phyloP scores from a whole-genome alignment of 2,113 vertebrate genomes.

The Trematocara variabile region DNA sequence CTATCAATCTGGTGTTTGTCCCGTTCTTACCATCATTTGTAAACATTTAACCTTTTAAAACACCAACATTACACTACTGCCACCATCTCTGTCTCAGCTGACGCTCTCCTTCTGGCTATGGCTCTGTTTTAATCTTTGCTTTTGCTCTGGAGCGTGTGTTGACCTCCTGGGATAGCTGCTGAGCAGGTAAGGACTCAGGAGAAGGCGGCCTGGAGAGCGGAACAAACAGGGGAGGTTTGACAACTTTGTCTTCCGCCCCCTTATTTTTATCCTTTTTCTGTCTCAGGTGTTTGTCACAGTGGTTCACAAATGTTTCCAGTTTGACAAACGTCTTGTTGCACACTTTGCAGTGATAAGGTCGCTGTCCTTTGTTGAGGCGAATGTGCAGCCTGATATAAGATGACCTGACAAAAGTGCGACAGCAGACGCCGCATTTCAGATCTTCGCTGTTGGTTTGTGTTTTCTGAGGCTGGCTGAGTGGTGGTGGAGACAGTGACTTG shows the following conservation, averaged over 20 bases:
- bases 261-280: slow-evolving; percentile 42
- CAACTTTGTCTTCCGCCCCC: slow-evolving; percentile 17
- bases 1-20: neutral
- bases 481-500: neutral
- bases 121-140: slow-evolving; percentile 53
- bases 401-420: slow-evolving; percentile 52
- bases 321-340: slow-evolving; percentile 68
- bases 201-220: slow-evolving; percentile 18
- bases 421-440: slow-evolving; percentile 71
- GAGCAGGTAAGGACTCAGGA: neutral
- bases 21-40: neutral
- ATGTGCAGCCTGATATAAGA: slow-evolving; percentile 64
- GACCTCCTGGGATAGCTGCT: slow-evolving; percentile 50
- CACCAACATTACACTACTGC: neutral
- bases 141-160: slow-evolving; percentile 71
- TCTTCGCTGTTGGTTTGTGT: slow-evolving; percentile 17
- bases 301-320: slow-evolving; percentile 67
- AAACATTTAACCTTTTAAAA: neutral
- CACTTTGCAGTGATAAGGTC: slow-evolving; percentile 70
- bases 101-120: neutral
- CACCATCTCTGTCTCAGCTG: neutral
- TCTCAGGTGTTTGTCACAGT: slow-evolving; percentile 65
- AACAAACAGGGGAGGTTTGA: slow-evolving; percentile 53
- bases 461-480: slow-evolving; percentile 37
- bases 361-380: slow-evolving; percentile 40